Conservation (phyloP, 1,140 invertebrate genomes). For the Lasioglossum albipes region DNA sequence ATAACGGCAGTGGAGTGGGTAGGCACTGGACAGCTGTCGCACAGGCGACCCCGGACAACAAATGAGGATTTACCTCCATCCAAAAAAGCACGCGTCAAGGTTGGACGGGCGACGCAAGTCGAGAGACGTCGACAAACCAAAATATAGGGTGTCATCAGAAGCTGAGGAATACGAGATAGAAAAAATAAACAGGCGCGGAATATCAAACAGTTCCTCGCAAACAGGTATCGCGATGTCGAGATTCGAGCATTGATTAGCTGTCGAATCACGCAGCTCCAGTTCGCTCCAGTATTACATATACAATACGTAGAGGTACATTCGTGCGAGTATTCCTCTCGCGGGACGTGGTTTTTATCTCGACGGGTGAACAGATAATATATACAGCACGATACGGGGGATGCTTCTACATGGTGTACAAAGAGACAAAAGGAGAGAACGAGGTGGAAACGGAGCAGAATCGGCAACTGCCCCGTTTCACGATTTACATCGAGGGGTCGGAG, state of each 20-base stretch:
- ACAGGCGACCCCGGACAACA: too few relatives aligned
- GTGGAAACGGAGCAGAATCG: slow-evolving; percentile 1
- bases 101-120: not conserved
- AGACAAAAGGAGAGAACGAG: slow-evolving; percentile 15
- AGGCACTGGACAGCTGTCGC: too few relatives aligned
- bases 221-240: not conserved
- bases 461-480: slow-evolving; percentile 18
- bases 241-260: not conserved
- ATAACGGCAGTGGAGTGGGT: too few relatives aligned
- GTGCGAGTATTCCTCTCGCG: not conserved
- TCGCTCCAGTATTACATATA: not conserved
- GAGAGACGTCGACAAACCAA: not conserved
- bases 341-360: not conserved
- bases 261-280: not conserved
- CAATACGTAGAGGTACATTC: slow-evolving; percentile 9
- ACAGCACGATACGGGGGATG: slow-evolving; percentile 43
- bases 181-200: not conserved
- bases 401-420: slow-evolving; percentile 39
- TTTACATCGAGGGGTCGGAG: slow-evolving; percentile 36
- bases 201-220: not conserved
- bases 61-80: too few relatives aligned
- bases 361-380: slow-evolving; percentile 47
- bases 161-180: not conserved
- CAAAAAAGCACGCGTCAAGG: not conserved
- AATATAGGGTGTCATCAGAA: not conserved